Percentiles rank a stretch among this genome's conserved stretches.
Evolutionary conservation across 2,113 vertebrate species (phyloP).

Genomic region (Poeciliopsis retropinna): DNA sequence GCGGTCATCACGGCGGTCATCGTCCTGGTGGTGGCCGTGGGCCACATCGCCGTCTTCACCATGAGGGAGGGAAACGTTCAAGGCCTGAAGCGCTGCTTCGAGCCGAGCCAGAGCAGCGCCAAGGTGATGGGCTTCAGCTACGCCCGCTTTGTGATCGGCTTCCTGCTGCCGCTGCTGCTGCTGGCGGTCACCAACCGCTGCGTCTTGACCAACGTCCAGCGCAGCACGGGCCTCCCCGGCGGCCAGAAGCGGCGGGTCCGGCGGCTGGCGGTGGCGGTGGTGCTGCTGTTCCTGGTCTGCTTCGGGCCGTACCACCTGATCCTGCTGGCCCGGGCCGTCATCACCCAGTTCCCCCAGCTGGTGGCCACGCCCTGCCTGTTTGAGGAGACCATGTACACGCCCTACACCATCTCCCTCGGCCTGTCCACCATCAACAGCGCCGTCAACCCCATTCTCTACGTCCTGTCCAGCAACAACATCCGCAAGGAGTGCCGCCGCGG

Average conservation of each 20-base stretch:
- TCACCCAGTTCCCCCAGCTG: slow-evolving; percentile 60
- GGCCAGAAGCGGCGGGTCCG: slow-evolving; percentile 82
- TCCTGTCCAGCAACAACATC: slow-evolving; percentile 82
- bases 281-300: slow-evolving; percentile 86
- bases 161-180: slow-evolving; percentile 79
- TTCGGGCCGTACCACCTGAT: slow-evolving; percentile 89
- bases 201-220: slow-evolving; percentile 73
- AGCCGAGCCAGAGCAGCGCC: slow-evolving; percentile 61
- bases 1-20: slow-evolving; percentile 34
- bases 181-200: slow-evolving; percentile 81
- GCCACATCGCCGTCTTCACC: slow-evolving; percentile 76
- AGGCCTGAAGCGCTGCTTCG: slow-evolving; percentile 77
- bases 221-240: slow-evolving; percentile 72
- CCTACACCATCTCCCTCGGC: slow-evolving; percentile 82
- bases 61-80: background rate
- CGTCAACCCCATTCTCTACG: slow-evolving; percentile 87
- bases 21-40: slow-evolving; percentile 62
- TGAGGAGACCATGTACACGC: slow-evolving; percentile 72
- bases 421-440: slow-evolving; percentile 85
- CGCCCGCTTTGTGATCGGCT: slow-evolving; percentile 81
- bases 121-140: slow-evolving; percentile 70
- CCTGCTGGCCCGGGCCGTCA: slow-evolving; percentile 76
- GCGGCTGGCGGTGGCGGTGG: slow-evolving; percentile 72
- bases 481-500: slow-evolving; percentile 74
- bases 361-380: slow-evolving; percentile 52